Evolutionary conservation across 1,140 invertebrate species (phyloP).

Genomic region (Rhagoletis zephyria): DNA sequence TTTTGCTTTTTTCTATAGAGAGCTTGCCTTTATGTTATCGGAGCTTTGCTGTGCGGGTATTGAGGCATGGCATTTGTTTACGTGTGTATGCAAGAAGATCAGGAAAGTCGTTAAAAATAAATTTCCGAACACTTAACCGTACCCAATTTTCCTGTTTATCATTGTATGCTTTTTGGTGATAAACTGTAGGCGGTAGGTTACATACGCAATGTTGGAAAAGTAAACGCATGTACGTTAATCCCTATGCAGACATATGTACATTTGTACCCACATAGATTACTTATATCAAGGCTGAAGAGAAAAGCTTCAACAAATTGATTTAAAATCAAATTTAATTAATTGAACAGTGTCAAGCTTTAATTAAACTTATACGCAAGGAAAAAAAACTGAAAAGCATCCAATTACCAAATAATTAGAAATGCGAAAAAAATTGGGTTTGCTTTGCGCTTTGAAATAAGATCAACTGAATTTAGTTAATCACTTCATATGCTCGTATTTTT

Average conservation of each 20-base stretch:
- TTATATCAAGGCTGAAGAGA: neutral
- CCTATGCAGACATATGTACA: neutral
- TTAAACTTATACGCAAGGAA: neutral
- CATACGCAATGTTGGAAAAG: neutral
- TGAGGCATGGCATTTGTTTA: neutral
- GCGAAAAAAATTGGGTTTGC: too few relatives aligned
- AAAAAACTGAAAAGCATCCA: neutral
- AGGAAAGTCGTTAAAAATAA: conserved; percentile 8
- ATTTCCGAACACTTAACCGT: neutral
- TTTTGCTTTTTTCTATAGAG: neutral
- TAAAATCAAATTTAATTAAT: neutral
- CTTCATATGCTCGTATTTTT: neutral
- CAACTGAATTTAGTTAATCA: too few relatives aligned
- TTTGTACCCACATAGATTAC: neutral
- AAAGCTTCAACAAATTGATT: neutral
- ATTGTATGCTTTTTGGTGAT: neutral
- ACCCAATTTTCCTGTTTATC: neutral
- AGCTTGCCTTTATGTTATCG: neutral
- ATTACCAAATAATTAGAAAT: too few relatives aligned
- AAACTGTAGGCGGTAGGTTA: neutral
- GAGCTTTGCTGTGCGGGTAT: neutral
- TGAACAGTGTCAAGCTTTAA: neutral
- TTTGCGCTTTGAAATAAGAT: too few relatives aligned
- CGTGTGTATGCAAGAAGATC: neutral
- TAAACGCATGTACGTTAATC: too few relatives aligned